phyloP scores from a whole-genome alignment of 2,888 invertebrate genomes.

The Oligia latruncula region DNA sequence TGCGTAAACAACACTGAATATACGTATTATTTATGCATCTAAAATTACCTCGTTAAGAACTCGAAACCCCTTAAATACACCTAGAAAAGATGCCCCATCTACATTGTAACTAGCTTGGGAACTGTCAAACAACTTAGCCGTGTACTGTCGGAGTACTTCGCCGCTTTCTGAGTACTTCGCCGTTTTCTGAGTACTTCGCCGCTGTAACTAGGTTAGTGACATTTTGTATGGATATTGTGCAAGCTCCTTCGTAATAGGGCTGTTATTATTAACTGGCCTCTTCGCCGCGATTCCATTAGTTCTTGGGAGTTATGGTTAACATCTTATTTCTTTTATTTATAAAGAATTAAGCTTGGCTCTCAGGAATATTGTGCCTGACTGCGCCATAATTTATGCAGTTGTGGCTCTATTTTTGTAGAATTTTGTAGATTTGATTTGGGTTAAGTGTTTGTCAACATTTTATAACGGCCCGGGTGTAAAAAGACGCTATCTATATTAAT shows the following conservation, averaged over 20 bases:
- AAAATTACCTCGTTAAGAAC: slow-evolving; percentile 18
- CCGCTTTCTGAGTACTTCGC: neutral
- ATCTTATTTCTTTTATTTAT: slow-evolving; percentile 25
- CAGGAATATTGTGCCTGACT: neutral
- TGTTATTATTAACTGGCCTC: slow-evolving; percentile 33
- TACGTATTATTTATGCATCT: neutral
- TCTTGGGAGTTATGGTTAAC: slow-evolving; percentile 28
- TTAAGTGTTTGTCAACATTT: slow-evolving; percentile 22
- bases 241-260: slow-evolving; percentile 42
- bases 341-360: neutral
- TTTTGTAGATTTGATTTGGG: neutral
- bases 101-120: slow-evolving; percentile 39
- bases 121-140: slow-evolving; percentile 41
- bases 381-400: neutral
- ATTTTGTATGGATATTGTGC: slow-evolving; percentile 51
- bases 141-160: slow-evolving; percentile 2
- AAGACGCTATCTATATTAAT: slow-evolving; percentile 38
- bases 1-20: neutral
- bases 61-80: slow-evolving; percentile 22
- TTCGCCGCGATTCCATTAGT: slow-evolving; percentile 44
- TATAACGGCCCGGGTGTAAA: no score
- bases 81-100: slow-evolving; percentile 16
- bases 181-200: neutral
- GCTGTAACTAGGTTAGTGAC: slow-evolving; percentile 46
- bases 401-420: neutral